Evolutionary conservation across 2,113 vertebrate genomes (phyloP), one percentile per base, ranked within the genome.

Genomic region (Pteronura brasiliensis): DNA sequence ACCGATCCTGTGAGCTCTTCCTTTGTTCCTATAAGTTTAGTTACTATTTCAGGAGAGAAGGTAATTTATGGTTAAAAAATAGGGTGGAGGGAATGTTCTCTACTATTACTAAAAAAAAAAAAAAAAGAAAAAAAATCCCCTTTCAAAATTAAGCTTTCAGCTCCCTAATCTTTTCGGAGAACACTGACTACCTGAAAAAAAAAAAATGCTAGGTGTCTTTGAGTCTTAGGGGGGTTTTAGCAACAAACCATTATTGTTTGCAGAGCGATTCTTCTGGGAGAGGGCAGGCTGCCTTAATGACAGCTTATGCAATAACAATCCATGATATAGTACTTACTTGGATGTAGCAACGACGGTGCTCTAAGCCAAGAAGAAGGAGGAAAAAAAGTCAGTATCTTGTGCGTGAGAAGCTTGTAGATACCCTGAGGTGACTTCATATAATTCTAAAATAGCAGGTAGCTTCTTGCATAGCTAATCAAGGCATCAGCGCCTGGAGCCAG

Each of bases 401-500:
- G 98, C 99, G 99, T 99, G 99, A 99, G 99, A 99, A 99, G 99
- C 98, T 98, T 97, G 98, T 98, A 98, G 98, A 99, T 99, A 98
- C 98, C 99, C 99, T 88, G 98, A 98, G 99, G 99, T 98, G 98
- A 99, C 98, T 99, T 99, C 98, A 98, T 98, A 98, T 98, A 99
- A 99, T 98, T 99, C 98, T 98, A 98, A 99, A 99, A 98, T 98
- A 99, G 98, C 99, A 99, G 99, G 99, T 99, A 99, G 99, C 98
- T 99, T 99, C 99, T 99, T 99, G 99, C 98, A 98, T 98, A 98
- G 98, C 98, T 99, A 99, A 99, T 99, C 99, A 92, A 99, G 98
- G 98, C 98, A 99, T 99, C 99, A 98, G 96, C n/a, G 99, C 99
- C 99, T 65, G 86, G 90, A 98, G 99, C 98, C 96, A 99, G 98